Conservation (phyloP, 2,888 invertebrate genomes). For the Aphrophora alni region DNA sequence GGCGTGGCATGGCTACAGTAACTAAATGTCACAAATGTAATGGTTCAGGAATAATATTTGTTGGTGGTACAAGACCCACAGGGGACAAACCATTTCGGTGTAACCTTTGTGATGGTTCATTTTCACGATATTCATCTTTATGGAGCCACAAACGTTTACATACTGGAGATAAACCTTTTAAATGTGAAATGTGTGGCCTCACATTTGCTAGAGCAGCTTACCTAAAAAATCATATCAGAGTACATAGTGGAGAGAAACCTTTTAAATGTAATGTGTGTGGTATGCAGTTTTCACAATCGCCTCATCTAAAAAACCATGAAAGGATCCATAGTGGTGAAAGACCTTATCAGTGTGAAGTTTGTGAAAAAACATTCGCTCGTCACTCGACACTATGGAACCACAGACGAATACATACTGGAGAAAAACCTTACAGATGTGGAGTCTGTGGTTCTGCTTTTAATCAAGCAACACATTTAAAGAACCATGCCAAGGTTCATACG, state of each 20-base stretch:
- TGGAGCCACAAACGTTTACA: constrained; percentile 91
- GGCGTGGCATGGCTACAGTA: constrained; percentile 80
- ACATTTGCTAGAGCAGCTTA: constrained; percentile 92
- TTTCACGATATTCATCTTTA: constrained; percentile 72
- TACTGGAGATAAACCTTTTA: constrained; percentile 84
- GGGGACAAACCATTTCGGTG: constrained; percentile 85
- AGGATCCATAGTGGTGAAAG: constrained; percentile 87
- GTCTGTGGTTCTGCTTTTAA: constrained; percentile 90
- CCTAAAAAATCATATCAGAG: constrained; percentile 85
- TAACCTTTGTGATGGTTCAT: constrained; percentile 76
- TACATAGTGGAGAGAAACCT: constrained; percentile 73
- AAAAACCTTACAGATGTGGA: constrained; percentile 82
- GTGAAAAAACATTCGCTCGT: constrained; percentile 87
- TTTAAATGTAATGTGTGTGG: constrained; percentile 83
- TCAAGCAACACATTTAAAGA: constrained; percentile 87
- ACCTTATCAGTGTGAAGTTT: constrained; percentile 87
- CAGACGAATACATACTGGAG: constrained; percentile 85
- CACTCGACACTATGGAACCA: constrained; percentile 91
- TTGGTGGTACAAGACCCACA: constrained; percentile 59
- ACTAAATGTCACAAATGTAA: constrained; percentile 91
- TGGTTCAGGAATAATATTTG: constrained; percentile 85
- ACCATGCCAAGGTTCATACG: constrained; percentile 84
- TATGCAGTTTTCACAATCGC: constrained; percentile 90
- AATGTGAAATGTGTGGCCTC: constrained; percentile 85
- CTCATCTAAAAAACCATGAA: constrained; percentile 88